phyloP scores from a whole-genome alignment of 2,113 vertebrate genomes.

The Leucosticte australis region DNA sequence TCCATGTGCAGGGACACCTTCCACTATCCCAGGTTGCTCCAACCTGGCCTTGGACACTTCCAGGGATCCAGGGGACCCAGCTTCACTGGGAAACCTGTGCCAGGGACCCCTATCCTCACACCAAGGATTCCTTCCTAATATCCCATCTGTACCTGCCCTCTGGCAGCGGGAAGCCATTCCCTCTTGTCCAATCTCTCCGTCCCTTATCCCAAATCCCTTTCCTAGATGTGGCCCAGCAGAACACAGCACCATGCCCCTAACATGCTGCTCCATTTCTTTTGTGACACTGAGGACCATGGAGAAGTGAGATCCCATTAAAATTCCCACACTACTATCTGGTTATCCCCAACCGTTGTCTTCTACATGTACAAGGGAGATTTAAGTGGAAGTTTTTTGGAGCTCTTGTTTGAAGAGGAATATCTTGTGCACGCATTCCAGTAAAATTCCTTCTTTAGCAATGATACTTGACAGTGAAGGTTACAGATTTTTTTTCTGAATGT shows the following conservation, averaged over 20 bases:
- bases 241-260: neutral
- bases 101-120: neutral
- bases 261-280: neutral
- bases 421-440: neutral
- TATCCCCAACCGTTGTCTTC: neutral
- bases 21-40: accelerated
- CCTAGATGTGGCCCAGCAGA: neutral
- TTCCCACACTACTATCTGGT: neutral
- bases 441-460: neutral
- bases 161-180: neutral
- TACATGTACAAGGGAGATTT: neutral
- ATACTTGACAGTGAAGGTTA: neutral
- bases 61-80: neutral
- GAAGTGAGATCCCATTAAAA: neutral
- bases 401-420: neutral
- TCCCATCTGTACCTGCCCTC: accelerated
- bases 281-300: neutral
- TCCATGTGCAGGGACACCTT: neutral
- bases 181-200: too few species aligned
- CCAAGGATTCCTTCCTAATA: accelerated
- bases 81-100: neutral
- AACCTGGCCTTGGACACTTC: neutral
- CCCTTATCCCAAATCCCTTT: neutral
- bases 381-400: neutral
- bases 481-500: neutral